Evolutionary conservation across 1,140 invertebrate genomes (phyloP).

Genomic region (Saxidomus purpurata): DNA sequence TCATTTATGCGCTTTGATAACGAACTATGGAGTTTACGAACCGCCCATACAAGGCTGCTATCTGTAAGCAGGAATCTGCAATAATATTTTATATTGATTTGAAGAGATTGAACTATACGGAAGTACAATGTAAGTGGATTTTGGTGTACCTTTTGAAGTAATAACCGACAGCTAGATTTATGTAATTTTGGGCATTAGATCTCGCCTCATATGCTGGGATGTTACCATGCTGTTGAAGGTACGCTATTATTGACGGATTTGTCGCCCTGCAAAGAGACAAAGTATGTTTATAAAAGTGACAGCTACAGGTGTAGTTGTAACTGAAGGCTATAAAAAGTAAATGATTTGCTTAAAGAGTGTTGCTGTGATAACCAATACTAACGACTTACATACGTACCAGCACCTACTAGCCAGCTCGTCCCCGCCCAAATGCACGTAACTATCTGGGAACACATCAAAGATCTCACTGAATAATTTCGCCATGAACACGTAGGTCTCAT

Average conservation of each 20-base stretch:
- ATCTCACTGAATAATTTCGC: constrained; percentile 76
- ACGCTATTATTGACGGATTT: constrained; percentile 39
- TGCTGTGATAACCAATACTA: too few relatives aligned
- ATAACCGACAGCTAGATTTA: constrained; percentile 51
- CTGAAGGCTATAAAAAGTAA: too few relatives aligned
- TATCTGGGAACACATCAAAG: constrained; percentile 76
- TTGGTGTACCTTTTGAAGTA: constrained; percentile 62
- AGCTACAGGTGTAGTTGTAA: too few relatives aligned
- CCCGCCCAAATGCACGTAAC: constrained; percentile 89
- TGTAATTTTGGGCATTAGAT: background rate
- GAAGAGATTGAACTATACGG: too few relatives aligned
- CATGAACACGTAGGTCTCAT: constrained; percentile 75
- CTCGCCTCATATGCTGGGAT: constrained; percentile 37
- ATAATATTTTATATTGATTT: too few relatives aligned
- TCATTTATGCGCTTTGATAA: too few relatives aligned
- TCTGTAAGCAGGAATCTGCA: too few relatives aligned
- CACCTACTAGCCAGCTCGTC: constrained; percentile 95
- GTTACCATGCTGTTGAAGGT: constrained; percentile 23
- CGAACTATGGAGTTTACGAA: too few relatives aligned
- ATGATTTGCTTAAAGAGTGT: too few relatives aligned
- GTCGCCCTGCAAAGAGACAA: constrained; percentile 65
- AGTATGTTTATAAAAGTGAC: too few relatives aligned
- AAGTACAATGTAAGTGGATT: too few relatives aligned
- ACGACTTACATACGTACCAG: constrained; percentile 92
- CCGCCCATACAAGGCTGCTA: too few relatives aligned